Evolutionary conservation across 2,797 vertebrate genomes (phyloP), one percentile per base, ranked within the genome.

Genomic region (Sebastolobus alascanus): DNA sequence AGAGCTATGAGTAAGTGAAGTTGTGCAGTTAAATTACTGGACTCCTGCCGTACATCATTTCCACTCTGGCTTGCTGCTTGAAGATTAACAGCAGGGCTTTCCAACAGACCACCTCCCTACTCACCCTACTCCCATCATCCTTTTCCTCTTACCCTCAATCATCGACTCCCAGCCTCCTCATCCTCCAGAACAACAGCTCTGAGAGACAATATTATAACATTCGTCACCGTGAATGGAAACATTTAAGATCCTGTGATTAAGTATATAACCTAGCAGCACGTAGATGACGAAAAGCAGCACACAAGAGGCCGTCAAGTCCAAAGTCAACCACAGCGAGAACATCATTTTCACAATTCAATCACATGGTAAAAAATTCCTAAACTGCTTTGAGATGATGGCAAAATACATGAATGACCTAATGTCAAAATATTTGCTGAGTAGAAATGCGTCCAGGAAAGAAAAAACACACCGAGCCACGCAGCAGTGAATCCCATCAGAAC

Each of bases 31-130:
- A 86, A 86, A 80, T 84, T 90, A 63, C 68, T 90, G 87, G 79
- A 84, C 68, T 82, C 79, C 74, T 77, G 88, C 84, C 80, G 55
- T 31, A 75, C 35, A 77, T 75, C 87, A 76, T 88, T 90, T 89
- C 85, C 82, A 90, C 87, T 90, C 75, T 84, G 82, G 84, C 80
- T 78, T 40, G 10, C 71, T 64, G 85, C 85, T 88, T 87, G 86
- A 93, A 84, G 80, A 89, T 91, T 90, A 90, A 90, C 87, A 90
- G 76, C 81, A 85, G 60, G 60, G 37, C 74, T 89, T 83, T 88
- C 80, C 77, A 87, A 35, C 37, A 82, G 84, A 89, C 65, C 88
- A 87, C 84, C 88, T 86, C 82, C 85, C 68, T 75, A 27, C 71
- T 79, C 63, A 13, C 77, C 58, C 79, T 18, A 20, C 84, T 84